Percentiles rank a stretch among this genome's conserved stretches.
Conservation (phyloP, 1,140 invertebrate species). For the Drosophila pseudoananassae region DNA sequence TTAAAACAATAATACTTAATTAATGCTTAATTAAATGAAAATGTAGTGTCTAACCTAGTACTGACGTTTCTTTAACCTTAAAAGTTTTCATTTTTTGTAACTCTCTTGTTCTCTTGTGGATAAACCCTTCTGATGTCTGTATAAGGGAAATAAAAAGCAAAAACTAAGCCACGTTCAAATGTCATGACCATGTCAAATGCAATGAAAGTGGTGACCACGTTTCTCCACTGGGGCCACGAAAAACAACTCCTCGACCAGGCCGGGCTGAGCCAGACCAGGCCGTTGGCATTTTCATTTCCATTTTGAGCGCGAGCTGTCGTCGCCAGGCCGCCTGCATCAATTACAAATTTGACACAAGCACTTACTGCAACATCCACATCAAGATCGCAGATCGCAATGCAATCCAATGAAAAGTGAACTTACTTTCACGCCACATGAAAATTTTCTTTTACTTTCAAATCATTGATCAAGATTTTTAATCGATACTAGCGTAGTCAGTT, state of each 20-base stretch:
- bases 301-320: conserved; percentile 24
- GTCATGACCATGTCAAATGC: conserved; percentile 73
- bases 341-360: conserved; percentile 77
- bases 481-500: conserved; percentile 30
- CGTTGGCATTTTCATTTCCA: conserved; percentile 21
- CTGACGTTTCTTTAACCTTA: not conserved
- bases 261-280: conserved; percentile 5
- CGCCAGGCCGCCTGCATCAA: conserved; percentile 33
- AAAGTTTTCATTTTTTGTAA: not conserved
- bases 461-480: conserved; percentile 76
- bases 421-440: conserved; percentile 65
- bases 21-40: too few species aligned
- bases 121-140: conserved; percentile 1
- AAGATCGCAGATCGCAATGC: conserved; percentile 27
- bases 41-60: too few species aligned
- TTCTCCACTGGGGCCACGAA: conserved; percentile 44
- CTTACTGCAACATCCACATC: conserved; percentile 42
- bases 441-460: conserved; percentile 75
- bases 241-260: conserved; percentile 32
- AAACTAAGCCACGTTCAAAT: conserved; percentile 54
- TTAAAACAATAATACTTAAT: too few species aligned
- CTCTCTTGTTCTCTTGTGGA: not conserved
- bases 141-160: conserved; percentile 23
- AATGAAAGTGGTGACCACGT: conserved; percentile 69
- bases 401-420: conserved; percentile 73